phyloP scores from a whole-genome alignment of 2,888 invertebrate genomes.

The Cataglyphis altisquamis region DNA sequence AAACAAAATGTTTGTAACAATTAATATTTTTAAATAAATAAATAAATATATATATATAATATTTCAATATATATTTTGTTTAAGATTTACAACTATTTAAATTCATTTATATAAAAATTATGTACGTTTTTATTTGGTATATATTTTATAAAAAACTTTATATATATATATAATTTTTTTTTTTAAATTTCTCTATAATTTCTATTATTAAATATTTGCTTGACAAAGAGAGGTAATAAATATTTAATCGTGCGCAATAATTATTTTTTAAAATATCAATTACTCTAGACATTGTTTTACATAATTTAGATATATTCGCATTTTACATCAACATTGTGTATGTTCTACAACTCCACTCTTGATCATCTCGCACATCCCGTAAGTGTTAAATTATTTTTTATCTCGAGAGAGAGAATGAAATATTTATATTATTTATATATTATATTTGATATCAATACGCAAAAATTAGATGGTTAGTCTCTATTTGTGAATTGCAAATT shows the following conservation, averaged over 20 bases:
- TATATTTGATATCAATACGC: background rate
- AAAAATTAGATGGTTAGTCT: background rate
- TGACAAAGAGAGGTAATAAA: background rate
- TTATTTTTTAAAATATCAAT: background rate
- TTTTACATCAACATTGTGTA: background rate
- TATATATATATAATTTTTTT: background rate
- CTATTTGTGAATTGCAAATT: background rate
- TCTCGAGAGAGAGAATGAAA: background rate
- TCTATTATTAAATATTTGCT: background rate
- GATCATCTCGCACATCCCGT: background rate
- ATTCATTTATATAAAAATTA: background rate
- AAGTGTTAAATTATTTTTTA: background rate
- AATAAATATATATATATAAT: background rate
- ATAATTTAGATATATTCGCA: background rate
- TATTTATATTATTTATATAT: background rate
- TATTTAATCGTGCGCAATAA: constrained; percentile 4
- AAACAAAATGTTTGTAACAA: background rate
- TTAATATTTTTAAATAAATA: background rate
- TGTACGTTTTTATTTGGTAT: background rate
- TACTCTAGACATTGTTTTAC: background rate
- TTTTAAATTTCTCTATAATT: background rate
- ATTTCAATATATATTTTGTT: background rate
- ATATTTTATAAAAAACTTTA: background rate
- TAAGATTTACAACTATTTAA: background rate
- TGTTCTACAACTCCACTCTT: background rate